A percentile compares a stretch with the other conserved stretches of the same genome.
Conservation (phyloP, 2,888 invertebrate species). For the Caenorhabditis sp. region DNA sequence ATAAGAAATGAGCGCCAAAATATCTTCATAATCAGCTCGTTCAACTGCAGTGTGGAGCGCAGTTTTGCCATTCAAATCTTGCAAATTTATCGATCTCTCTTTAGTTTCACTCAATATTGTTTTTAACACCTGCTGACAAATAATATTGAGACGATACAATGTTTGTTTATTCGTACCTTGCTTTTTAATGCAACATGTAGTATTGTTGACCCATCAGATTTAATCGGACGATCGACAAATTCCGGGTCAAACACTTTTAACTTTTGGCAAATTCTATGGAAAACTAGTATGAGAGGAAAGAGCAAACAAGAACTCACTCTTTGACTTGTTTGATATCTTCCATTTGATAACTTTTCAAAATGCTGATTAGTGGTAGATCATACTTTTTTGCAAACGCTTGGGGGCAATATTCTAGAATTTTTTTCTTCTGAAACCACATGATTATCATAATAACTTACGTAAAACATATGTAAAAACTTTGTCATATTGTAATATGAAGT, state of each 20-base stretch:
- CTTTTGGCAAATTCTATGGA: constrained; percentile 2
- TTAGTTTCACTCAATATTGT: neutral
- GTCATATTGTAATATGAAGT: neutral
- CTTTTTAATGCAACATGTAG: neutral
- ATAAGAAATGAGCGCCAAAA: constrained; percentile 15
- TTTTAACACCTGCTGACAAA: constrained; percentile 1
- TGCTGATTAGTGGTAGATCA: neutral
- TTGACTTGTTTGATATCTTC: neutral
- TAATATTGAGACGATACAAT: too few relatives aligned
- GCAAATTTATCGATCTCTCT: neutral
- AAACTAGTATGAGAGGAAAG: neutral
- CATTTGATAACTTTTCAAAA: neutral
- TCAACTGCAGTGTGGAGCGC: neutral
- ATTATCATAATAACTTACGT: neutral
- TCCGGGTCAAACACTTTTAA: constrained; percentile 1
- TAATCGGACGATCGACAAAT: neutral
- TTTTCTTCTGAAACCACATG: too few relatives aligned
- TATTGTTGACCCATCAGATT: neutral
- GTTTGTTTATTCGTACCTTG: neutral
- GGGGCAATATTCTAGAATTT: neutral
- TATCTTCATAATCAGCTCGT: neutral
- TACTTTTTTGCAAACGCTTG: neutral
- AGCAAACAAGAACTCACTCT: neutral
- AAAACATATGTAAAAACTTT: neutral
- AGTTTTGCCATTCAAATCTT: constrained; percentile 1